A percentile compares a stretch with the other conserved stretches of the same genome.
These are phyloP conservation scores for Trachelus stipa DNA, from an alignment of 2,888 invertebrate genomes.

Conservation along the genomic window DNA sequence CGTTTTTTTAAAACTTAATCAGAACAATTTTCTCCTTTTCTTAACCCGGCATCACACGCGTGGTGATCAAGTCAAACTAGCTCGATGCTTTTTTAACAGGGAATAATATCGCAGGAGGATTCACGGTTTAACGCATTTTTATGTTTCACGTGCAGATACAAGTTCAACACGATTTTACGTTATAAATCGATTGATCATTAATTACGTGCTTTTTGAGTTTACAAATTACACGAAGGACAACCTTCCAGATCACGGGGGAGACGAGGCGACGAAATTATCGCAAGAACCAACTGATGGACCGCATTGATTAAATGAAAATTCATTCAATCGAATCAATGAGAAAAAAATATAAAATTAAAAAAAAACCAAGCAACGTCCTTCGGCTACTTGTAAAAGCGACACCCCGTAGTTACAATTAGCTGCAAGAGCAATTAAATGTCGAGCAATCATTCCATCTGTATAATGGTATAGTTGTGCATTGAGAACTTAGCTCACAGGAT, in stretches of 20 bases:
- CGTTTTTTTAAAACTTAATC: too few species aligned
- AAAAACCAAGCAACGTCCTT: not conserved
- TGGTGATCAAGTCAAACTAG: too few species aligned
- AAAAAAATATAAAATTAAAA: not conserved
- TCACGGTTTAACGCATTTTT: too few species aligned
- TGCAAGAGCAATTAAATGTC: not conserved
- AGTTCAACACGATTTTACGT: too few species aligned
- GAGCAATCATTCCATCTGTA: slow-evolving; percentile 41
- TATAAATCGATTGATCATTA: too few species aligned
- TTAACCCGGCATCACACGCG: too few species aligned
- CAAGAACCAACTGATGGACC: not conserved
- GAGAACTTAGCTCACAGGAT: slow-evolving; percentile 42
- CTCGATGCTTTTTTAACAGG: too few species aligned
- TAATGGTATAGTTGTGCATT: slow-evolving; percentile 29
- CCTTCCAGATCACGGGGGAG: not conserved
- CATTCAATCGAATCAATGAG: not conserved
- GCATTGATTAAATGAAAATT: not conserved
- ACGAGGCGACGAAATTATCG: not conserved
- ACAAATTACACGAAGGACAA: not conserved
- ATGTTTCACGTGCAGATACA: too few species aligned
- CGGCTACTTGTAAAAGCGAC: not conserved
- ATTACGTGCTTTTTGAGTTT: too few species aligned
- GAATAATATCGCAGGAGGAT: too few species aligned
- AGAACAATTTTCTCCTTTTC: too few species aligned
- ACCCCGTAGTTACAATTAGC: not conserved